Evolutionary conservation across 2,797 vertebrate species (phyloP), one percentile per base, ranked within the genome.

Genomic region (Centropyge bicolor): DNA sequence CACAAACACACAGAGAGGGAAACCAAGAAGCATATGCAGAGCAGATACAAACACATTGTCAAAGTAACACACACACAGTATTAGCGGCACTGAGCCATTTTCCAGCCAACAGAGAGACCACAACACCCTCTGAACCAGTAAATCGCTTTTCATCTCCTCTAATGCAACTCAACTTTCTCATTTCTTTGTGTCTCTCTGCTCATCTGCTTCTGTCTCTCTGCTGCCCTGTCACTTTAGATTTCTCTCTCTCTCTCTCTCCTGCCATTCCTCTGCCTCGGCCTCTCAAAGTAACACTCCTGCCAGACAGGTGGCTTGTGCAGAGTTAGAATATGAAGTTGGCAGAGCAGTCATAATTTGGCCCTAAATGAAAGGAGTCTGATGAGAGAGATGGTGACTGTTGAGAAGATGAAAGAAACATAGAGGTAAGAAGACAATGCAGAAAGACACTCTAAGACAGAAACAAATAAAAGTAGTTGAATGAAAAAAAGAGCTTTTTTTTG

Each of bases 131-230:
- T 83, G 77, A 88, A 86, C 80, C 86, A 84, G 67, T 60, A 85
- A 88, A 88, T 89, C 71, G 83, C 78, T 81, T 86, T 77, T 82
- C 76, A 87, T 83, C 77, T 78, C 60, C 77, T 41, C 59, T 76
- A 77, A 88, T 81, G 48, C 60, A 74, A 35, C 74, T 77, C 83
- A 86, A 55, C 79, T 71, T 84, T 86, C 70, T 86, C 65, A 81
- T 79, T 76, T 83, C 74, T 78, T 70, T 70, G 40, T 74, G 65
- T 85, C 24, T 77, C 55, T 57, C 36, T 9, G 3, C 65, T 76
- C 68, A 64, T 86, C 72, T 78, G 66, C 79, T 86, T 81, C 45
- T 78, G 67, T 85, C 66, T 70, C 27, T 74, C 40, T 13, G 52
- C 67, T 45, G 31, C 46, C 74, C 69, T 60, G 54, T 77, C 86